Conservation (phyloP, 2,888 invertebrate genomes). For the Callinectes sapidus region DNA sequence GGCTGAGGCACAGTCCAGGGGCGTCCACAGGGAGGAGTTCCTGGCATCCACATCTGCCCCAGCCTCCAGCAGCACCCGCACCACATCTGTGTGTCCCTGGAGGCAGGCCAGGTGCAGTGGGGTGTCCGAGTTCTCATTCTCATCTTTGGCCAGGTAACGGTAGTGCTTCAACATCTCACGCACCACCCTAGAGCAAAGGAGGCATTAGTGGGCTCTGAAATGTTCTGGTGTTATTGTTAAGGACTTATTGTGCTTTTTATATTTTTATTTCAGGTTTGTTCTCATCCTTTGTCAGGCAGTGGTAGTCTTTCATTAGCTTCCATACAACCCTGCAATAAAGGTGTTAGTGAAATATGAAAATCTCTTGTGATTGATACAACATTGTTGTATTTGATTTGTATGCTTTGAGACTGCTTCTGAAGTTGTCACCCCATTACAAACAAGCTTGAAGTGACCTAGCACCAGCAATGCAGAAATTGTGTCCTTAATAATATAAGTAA, state of each 20-base stretch:
- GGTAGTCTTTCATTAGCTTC: conserved; percentile 65
- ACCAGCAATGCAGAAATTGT: too few species aligned
- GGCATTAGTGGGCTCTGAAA: not conserved
- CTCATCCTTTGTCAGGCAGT: conserved; percentile 71
- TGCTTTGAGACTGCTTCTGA: too few species aligned
- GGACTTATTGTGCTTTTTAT: not conserved
- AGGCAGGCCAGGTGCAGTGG: conserved; percentile 72
- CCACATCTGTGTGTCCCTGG: conserved; percentile 71
- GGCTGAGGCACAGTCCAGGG: conserved; percentile 76
- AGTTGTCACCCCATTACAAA: too few species aligned
- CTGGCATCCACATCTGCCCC: conserved; percentile 76
- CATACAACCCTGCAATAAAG: conserved; percentile 63
- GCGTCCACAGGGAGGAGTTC: conserved; percentile 76
- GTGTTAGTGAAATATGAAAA: not conserved
- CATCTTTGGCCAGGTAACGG: conserved; percentile 69
- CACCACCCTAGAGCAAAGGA: conserved; percentile 63
- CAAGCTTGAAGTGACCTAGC: too few species aligned
- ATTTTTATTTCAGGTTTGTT: conserved; percentile 53
- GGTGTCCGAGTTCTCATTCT: conserved; percentile 73
- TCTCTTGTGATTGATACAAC: too few species aligned
- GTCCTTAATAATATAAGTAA: too few species aligned
- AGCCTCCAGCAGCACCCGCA: conserved; percentile 75
- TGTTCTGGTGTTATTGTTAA: not conserved
- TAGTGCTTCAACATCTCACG: conserved; percentile 65
- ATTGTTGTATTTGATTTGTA: not conserved